A percentile compares a stretch with the other conserved stretches of the same genome.
These are phyloP conservation scores for Eristalis intricaria DNA, from an alignment of 2,888 invertebrate species.

Conservation along the genomic window DNA sequence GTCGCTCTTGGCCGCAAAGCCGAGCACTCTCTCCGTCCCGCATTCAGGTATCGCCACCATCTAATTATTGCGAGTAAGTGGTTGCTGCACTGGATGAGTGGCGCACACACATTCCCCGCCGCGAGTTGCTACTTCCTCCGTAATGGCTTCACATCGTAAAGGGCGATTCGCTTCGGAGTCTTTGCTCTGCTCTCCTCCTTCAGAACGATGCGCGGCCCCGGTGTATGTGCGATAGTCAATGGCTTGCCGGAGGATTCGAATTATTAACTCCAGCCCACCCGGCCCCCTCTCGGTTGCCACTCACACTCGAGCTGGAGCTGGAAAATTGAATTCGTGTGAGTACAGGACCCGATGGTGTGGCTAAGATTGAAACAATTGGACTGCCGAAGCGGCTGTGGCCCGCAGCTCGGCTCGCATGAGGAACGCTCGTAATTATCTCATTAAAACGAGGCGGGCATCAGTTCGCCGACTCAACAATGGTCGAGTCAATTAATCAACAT, in stretches of 20 bases:
- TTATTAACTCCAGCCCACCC: conserved; percentile 4
- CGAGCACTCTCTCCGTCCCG: conserved; percentile 9
- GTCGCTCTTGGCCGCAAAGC: conserved; percentile 57
- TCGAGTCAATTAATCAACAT: conserved; percentile 60
- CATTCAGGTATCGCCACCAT: conserved; percentile 7
- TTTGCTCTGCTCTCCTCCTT: not conserved
- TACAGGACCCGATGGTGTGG: not conserved
- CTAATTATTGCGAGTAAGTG: conserved; percentile 62
- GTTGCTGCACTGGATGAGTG: conserved; percentile 41
- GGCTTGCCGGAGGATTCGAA: conserved; percentile 41
- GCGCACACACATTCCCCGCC: not conserved
- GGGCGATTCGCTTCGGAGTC: conserved; percentile 35
- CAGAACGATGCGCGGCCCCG: not conserved
- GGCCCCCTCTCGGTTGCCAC: too few species aligned
- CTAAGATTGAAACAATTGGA: not conserved
- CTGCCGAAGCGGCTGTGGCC: conserved; percentile 5
- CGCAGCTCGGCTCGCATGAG: not conserved
- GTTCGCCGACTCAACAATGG: conserved; percentile 20
- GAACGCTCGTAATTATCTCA: conserved; percentile 55
- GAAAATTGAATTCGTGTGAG: conserved; percentile 62
- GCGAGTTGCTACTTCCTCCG: conserved; percentile 30
- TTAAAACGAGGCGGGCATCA: conserved; percentile 46
- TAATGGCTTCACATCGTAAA: conserved; percentile 52
- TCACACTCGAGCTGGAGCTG: not conserved
- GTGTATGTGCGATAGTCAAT: too few species aligned